Conservation (phyloP, 2,888 invertebrate species). For the Tupiocoris notatus region DNA sequence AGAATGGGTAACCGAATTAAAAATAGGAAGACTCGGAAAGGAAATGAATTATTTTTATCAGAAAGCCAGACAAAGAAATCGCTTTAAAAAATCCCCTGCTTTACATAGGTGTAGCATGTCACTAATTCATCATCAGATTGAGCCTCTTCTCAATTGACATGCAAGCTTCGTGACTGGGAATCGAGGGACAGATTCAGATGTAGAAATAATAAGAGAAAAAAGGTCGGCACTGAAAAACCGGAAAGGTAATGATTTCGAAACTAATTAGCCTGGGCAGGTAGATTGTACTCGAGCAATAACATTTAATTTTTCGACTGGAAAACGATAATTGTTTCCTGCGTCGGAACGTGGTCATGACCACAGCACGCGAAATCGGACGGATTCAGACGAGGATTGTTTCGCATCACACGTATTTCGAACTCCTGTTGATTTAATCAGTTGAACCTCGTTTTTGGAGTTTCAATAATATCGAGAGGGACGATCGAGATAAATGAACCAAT, state of each 20-base stretch:
- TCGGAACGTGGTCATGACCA: background rate
- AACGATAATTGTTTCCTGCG: slow-evolving; percentile 32
- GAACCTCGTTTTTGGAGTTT: no score
- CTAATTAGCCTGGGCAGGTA: slow-evolving; percentile 26
- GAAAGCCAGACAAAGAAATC: background rate
- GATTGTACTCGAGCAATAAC: slow-evolving; percentile 21
- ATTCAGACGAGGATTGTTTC: no score
- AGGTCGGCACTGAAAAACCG: slow-evolving; percentile 1
- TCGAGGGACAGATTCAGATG: background rate
- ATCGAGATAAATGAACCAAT: no score
- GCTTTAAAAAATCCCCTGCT: background rate
- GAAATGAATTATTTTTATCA: background rate
- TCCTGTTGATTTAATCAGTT: no score
- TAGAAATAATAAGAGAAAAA: background rate
- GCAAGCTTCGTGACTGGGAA: slow-evolving; percentile 21
- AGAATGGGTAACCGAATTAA: background rate
- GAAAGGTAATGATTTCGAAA: slow-evolving; percentile 24
- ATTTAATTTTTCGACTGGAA: slow-evolving; percentile 22
- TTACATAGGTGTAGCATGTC: slow-evolving; percentile 24
- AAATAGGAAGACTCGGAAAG: background rate
- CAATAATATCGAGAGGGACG: no score
- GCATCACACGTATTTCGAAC: no score
- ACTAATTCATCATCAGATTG: slow-evolving; percentile 26
- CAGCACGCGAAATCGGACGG: background rate
- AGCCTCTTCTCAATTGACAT: slow-evolving; percentile 28